phyloP scores from a whole-genome alignment of 2,113 vertebrate species.

The Hyperopisus bebe region DNA sequence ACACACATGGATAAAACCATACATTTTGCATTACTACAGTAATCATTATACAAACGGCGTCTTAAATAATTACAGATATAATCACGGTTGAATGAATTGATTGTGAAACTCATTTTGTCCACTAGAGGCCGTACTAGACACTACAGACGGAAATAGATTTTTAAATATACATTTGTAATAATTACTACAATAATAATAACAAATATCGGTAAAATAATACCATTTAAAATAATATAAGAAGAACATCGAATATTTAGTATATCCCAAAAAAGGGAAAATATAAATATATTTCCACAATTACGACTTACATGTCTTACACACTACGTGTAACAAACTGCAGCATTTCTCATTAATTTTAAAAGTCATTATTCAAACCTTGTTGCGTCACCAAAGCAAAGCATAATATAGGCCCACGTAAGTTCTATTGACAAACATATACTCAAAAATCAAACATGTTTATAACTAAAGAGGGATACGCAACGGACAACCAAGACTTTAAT shows the following conservation, averaged over 20 bases:
- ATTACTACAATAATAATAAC: background rate
- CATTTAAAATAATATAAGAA: background rate
- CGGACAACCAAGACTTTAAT: background rate
- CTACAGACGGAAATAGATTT: conserved; percentile 21
- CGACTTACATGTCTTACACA: background rate
- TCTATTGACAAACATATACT: background rate
- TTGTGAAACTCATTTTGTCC: conserved; percentile 38
- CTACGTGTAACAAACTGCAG: background rate
- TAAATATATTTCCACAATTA: background rate
- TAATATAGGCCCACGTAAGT: background rate
- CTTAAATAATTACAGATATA: background rate
- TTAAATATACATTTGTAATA: background rate
- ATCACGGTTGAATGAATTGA: background rate
- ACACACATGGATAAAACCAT: background rate
- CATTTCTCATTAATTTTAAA: background rate
- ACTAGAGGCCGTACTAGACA: conserved; percentile 63
- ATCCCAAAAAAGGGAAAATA: background rate
- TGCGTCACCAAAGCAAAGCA: background rate
- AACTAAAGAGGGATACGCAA: background rate
- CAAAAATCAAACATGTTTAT: background rate
- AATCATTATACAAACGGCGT: background rate
- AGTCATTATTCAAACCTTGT: background rate
- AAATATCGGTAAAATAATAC: background rate
- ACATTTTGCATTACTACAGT: background rate
- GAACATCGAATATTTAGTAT: background rate